A percentile compares a stretch with the other conserved stretches of the same genome.
Evolutionary conservation across 2,888 invertebrate genomes (phyloP).

Genomic region (Tortrix viridana): DNA sequence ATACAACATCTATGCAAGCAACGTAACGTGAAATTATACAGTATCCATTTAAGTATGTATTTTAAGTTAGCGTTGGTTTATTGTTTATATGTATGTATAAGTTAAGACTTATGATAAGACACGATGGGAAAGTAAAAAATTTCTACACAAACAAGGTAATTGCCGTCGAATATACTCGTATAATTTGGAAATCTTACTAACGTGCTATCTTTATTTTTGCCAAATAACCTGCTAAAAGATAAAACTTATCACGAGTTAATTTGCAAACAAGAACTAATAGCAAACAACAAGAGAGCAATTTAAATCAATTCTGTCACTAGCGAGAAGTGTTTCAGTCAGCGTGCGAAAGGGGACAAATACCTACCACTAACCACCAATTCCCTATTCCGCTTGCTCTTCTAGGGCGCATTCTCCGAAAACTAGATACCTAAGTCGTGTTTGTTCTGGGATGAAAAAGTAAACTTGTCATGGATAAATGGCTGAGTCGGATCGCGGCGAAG

Average conservation of each 20-base stretch:
- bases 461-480: slow-evolving; percentile 54
- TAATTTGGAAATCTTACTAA: background rate
- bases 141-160: background rate
- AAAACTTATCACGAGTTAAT: background rate
- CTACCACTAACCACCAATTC: background rate
- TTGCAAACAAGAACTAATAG: background rate
- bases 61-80: too few relatives aligned
- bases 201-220: background rate
- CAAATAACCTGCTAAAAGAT: background rate
- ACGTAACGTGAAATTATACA: slow-evolving; percentile 1
- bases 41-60: too few relatives aligned
- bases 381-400: slow-evolving; percentile 14
- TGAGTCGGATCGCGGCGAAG: slow-evolving; percentile 68
- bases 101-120: background rate
- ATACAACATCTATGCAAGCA: too few relatives aligned
- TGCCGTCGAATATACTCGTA: background rate
- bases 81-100: too few relatives aligned
- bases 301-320: background rate
- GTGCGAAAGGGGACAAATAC: background rate
- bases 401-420: slow-evolving; percentile 18
- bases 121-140: background rate
- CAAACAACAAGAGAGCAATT: slow-evolving; percentile 1
- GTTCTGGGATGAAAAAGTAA: slow-evolving; percentile 10
- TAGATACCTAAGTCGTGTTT: background rate
- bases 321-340: slow-evolving; percentile 3